phyloP scores from a whole-genome alignment of 2,113 vertebrate genomes.

The Corythaeola cristata region DNA sequence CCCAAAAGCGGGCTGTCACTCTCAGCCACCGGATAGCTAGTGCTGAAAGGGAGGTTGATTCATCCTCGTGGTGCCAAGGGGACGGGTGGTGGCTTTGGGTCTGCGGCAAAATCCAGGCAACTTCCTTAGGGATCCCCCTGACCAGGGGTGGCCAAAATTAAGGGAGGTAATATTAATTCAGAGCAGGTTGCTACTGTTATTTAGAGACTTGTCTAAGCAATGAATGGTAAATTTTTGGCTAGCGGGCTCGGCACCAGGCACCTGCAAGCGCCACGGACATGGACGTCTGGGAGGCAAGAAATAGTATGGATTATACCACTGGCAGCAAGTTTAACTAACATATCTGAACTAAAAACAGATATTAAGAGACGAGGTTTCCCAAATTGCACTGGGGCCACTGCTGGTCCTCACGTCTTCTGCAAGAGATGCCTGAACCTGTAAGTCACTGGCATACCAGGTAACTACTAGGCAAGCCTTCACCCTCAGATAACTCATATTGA shows the following conservation, averaged over 20 bases:
- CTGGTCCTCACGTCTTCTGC: neutral
- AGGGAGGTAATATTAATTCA: neutral
- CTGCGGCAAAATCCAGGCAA: neutral
- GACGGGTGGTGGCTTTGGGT: neutral
- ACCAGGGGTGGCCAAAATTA: neutral
- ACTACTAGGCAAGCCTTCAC: neutral
- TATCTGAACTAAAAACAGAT: neutral
- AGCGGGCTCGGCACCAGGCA: neutral
- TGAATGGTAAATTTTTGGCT: neutral
- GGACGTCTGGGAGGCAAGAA: neutral
- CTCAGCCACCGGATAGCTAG: neutral
- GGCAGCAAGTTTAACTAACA: neutral
- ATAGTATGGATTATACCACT: neutral
- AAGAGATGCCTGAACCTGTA: neutral
- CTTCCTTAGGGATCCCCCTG: neutral
- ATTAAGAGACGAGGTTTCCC: neutral
- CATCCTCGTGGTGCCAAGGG: accelerated
- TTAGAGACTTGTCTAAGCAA: neutral
- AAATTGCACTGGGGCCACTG: neutral
- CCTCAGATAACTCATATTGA: neutral
- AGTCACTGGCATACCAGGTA: neutral
- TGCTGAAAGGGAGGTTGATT: neutral
- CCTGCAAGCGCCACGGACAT: accelerated
- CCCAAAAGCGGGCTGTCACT: neutral
- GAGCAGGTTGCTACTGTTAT: neutral